Conservation (phyloP, 2,797 vertebrate genomes). For the Crypturellus tataupa region DNA sequence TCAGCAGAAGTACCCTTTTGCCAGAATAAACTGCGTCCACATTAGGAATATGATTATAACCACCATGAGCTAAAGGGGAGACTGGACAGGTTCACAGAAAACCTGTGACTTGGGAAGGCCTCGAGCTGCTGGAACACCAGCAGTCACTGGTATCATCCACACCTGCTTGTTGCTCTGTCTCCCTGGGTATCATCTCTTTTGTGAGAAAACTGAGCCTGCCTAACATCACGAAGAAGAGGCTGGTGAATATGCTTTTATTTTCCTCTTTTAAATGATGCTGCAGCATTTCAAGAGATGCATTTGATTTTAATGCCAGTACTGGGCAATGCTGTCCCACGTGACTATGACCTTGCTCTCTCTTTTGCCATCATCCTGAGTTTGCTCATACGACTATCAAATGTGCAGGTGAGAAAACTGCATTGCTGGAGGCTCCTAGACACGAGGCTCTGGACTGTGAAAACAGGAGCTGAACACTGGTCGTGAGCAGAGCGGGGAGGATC, state of each 20-base stretch:
- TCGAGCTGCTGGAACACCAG: background rate
- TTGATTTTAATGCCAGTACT: background rate
- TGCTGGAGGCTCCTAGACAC: background rate
- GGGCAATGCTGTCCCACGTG: background rate
- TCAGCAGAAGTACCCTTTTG: background rate
- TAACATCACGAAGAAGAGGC: background rate
- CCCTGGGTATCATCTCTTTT: background rate
- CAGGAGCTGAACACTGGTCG: background rate
- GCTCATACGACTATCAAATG: background rate
- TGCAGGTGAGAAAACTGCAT: background rate
- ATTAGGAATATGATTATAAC: background rate
- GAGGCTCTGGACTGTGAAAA: fast-evolving
- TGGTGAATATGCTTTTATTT: background rate
- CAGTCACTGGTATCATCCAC: background rate
- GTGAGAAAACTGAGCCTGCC: background rate
- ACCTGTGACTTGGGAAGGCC: background rate
- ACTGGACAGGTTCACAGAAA: background rate
- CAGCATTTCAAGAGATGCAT: background rate
- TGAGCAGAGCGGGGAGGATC: background rate
- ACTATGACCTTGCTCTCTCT: background rate
- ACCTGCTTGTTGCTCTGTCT: fast-evolving
- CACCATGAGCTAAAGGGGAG: background rate
- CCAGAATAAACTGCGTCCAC: background rate
- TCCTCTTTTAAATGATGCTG: background rate
- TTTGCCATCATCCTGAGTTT: background rate